A percentile compares a stretch with the other conserved stretches of the same genome.
These are phyloP conservation scores for Copsychus sechellarum DNA, from an alignment of 2,113 vertebrate species.

Conservation along the genomic window DNA sequence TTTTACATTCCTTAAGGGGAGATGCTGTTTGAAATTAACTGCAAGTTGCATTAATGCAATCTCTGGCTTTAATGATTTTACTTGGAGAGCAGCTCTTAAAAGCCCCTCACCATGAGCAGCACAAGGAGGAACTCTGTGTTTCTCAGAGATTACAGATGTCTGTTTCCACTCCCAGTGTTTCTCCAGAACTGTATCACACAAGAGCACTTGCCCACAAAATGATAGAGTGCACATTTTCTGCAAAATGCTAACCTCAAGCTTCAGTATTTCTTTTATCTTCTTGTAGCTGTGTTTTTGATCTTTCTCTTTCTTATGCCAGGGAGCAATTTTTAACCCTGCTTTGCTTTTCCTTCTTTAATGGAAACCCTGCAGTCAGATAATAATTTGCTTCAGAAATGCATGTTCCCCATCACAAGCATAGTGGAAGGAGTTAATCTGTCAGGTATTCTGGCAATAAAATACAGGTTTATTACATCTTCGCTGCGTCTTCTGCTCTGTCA, in stretches of 20 bases:
- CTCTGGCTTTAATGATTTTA: neutral
- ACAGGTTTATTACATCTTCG: neutral
- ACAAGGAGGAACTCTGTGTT: neutral
- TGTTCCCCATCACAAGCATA: neutral
- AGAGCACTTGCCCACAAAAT: neutral
- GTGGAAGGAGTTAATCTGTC: neutral
- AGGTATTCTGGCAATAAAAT: neutral
- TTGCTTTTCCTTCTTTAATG: neutral
- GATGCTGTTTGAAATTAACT: conserved; percentile 1
- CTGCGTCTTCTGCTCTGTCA: neutral
- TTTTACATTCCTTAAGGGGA: neutral
- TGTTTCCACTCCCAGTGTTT: neutral
- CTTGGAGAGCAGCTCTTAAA: neutral
- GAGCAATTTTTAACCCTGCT: neutral
- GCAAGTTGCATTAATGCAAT: neutral
- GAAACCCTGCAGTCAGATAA: accelerated
- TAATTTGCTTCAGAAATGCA: neutral
- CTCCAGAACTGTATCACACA: neutral
- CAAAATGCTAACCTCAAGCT: neutral
- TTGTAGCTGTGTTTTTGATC: neutral
- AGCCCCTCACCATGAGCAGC: neutral
- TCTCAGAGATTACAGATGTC: neutral
- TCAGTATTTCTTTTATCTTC: neutral
- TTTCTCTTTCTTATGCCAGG: neutral
- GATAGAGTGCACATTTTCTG: neutral